Evolutionary conservation across 1,140 invertebrate genomes (phyloP).

Genomic region (Drosophila kikkawai): DNA sequence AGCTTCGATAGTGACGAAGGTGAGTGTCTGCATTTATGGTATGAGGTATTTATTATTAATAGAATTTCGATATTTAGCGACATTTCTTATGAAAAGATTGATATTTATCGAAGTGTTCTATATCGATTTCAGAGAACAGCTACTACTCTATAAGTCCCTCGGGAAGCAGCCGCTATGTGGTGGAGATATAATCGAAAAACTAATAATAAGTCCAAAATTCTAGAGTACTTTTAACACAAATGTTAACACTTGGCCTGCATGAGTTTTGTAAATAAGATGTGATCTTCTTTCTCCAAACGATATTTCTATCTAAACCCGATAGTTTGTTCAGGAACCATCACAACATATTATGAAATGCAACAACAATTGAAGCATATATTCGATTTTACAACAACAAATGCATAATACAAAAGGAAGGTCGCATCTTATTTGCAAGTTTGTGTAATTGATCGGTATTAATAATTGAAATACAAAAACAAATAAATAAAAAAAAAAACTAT

Average conservation of each 20-base stretch:
- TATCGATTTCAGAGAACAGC: constrained; percentile 75
- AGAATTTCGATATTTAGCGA: neutral
- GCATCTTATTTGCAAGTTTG: neutral
- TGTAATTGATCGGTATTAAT: constrained; percentile 10
- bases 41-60: too few relatives aligned
- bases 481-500: neutral
- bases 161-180: constrained; percentile 80
- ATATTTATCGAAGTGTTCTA: neutral
- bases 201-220: neutral
- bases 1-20: constrained; percentile 84
- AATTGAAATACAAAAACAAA: neutral
- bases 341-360: neutral
- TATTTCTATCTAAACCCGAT: neutral
- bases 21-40: constrained; percentile 5
- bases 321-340: neutral
- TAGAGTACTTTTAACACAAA: constrained; percentile 13
- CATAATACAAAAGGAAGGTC: neutral
- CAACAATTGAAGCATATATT: neutral
- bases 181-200: constrained; percentile 63
- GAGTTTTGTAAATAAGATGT: neutral
- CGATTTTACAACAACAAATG: neutral
- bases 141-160: constrained; percentile 82
- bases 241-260: neutral
- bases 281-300: neutral
- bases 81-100: neutral